These are phyloP conservation scores for Lysiphlebus fabarum DNA, from an alignment of 1,140 invertebrate species.

Conservation along the genomic window DNA sequence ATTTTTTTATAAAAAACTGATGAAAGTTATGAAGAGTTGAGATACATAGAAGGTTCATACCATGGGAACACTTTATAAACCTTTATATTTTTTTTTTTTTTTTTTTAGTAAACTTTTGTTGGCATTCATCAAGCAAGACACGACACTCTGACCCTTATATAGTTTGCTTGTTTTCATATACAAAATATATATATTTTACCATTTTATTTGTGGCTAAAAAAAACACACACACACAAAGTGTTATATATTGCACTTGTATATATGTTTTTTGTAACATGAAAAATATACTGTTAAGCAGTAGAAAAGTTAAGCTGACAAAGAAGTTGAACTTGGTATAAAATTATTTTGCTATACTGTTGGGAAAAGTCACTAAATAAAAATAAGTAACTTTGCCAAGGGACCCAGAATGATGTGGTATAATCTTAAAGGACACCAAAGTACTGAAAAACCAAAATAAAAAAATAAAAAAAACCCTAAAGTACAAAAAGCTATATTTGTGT, in stretches of 20 bases:
- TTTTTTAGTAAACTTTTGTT: slow-evolving; percentile 26
- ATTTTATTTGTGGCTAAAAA: slow-evolving; percentile 15
- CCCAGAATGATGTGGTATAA: slow-evolving; percentile 1
- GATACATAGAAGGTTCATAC: slow-evolving; percentile 7
- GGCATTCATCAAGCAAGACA: slow-evolving; percentile 29
- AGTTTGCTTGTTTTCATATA: background rate
- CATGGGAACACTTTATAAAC: slow-evolving; percentile 26
- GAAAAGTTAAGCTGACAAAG: slow-evolving; percentile 13
- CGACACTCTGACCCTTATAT: slow-evolving; percentile 25
- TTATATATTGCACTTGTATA: too few species aligned
- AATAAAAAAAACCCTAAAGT: background rate
- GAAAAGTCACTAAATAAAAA: slow-evolving; percentile 26
- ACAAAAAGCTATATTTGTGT: background rate
- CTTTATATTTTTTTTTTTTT: slow-evolving; percentile 2
- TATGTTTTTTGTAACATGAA: too few species aligned
- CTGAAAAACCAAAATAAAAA: background rate
- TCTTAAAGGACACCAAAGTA: slow-evolving; percentile 23
- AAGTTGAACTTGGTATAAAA: slow-evolving; percentile 6
- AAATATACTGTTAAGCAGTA: background rate
- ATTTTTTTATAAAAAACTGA: background rate
- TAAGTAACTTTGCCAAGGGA: slow-evolving; percentile 13
- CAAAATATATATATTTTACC: slow-evolving; percentile 15
- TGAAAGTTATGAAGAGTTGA: slow-evolving; percentile 27
- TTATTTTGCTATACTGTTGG: background rate
- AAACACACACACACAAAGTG: slow-evolving; percentile 7